These are phyloP conservation scores for Rhinogobius similis DNA, from an alignment of 2,113 vertebrate genomes.

Conservation along the genomic window DNA sequence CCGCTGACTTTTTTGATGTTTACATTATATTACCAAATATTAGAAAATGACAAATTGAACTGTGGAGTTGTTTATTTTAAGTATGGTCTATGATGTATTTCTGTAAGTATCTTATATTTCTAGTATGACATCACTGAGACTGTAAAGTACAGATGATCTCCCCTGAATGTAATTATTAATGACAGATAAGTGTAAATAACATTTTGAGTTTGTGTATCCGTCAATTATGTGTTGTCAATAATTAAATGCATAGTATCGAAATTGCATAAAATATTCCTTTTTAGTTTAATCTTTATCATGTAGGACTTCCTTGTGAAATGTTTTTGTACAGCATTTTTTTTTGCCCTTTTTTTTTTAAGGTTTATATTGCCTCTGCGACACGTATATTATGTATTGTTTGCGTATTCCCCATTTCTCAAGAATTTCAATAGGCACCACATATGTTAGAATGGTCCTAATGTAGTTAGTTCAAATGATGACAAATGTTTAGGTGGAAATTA, in stretches of 20 bases:
- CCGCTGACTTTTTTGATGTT: constrained; percentile 20
- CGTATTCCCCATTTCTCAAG: background rate
- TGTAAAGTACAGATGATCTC: background rate
- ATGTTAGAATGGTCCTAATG: background rate
- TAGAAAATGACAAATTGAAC: constrained; percentile 1
- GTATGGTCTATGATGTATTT: constrained; percentile 1
- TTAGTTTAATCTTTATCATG: background rate
- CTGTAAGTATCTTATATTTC: no score
- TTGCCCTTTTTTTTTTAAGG: background rate
- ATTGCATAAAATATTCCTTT: background rate
- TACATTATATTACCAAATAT: constrained; percentile 47
- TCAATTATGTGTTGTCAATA: background rate
- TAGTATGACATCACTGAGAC: background rate
- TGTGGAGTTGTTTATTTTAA: constrained; percentile 24
- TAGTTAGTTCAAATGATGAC: background rate
- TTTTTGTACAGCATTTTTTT: background rate
- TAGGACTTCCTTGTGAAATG: background rate
- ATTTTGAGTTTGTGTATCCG: background rate
- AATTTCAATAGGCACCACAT: background rate
- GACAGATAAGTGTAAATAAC: background rate
- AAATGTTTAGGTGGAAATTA: background rate
- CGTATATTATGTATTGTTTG: constrained; percentile 1
- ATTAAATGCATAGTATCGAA: background rate
- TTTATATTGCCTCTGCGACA: background rate
- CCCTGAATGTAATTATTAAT: background rate